Evolutionary conservation across 2,113 vertebrate species (phyloP).

Genomic region (Falco punctatus): DNA sequence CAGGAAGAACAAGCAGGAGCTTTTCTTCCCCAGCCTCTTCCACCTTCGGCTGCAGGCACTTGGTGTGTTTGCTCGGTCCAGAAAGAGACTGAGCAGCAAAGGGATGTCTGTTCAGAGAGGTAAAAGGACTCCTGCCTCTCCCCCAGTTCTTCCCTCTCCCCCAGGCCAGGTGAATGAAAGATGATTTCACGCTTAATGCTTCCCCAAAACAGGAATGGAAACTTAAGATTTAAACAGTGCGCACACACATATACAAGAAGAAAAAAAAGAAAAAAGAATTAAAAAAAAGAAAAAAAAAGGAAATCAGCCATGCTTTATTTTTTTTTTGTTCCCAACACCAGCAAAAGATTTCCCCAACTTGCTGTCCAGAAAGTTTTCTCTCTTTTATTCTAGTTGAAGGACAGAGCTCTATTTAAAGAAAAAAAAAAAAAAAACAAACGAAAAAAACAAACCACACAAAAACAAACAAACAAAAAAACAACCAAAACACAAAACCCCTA

Average conservation of each 20-base stretch:
- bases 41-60: constrained; percentile 21
- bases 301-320: background rate
- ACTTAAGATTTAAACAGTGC: constrained; percentile 31
- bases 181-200: background rate
- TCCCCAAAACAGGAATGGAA: constrained; percentile 32
- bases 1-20: background rate
- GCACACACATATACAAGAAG: background rate
- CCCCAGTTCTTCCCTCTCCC: background rate
- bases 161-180: constrained; percentile 12
- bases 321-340: background rate
- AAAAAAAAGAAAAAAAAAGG: no score
- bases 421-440: no score
- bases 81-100: background rate
- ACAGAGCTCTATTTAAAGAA: background rate
- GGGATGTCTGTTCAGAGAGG: background rate
- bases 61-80: background rate
- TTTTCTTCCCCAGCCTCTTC: constrained; percentile 17
- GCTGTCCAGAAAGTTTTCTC: background rate
- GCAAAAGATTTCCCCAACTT: background rate
- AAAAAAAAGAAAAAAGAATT: no score
- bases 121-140: background rate
- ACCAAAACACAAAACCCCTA: background rate
- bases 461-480: no score
- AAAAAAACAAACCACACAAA: background rate
- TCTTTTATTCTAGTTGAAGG: background rate